Evolutionary conservation across 2,888 invertebrate genomes (phyloP), one percentile per base, ranked within the genome.

Genomic region (Clitarchus hookeri): DNA sequence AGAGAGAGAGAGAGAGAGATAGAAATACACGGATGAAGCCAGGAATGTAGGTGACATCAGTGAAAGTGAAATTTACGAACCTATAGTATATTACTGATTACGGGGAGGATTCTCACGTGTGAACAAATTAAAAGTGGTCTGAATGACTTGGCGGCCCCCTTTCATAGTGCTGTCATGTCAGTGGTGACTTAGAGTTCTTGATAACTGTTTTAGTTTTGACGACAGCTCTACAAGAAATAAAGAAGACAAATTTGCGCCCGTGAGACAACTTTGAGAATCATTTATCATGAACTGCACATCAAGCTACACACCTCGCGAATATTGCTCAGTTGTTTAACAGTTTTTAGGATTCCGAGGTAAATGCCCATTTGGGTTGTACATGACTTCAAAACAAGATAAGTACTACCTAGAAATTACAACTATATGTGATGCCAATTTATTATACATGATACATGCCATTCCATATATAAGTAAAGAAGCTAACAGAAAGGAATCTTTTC

Each of bases 381-480:
- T 79, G 12, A 23, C 79, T 79, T 26, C 26, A 25, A 79, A 79
- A 79, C 79, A 0, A n/a, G 79, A 79, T 8, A 79, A 79, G 23
- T 79, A n/a, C 23, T 12, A 4, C 25, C 79, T 79, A 19, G 23
- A n/a, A 79, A 16, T 79, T n/a, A 23, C 23, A 79, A 26, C 79
- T 79, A 79, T 25, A 27, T 26, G 27, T 79, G 25, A 79, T 79
- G 27, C 27, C 26, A 25, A 4, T 6, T 19, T 8, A 25, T 8
- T 11, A 12, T 79, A n/a, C 25, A 79, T 19, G 23, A 12, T 79
- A 26, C 6, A 16, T 79, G 79, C 79, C 12, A 79, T 79, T 79
- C 79, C 25, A 79, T 79, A n/a, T n/a, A 79, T 79, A n/a, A n/a
- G 25, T 12, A 79, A 79, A 27, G 79, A 79, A 79, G 27, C 25